Conservation (phyloP, 2,888 invertebrate genomes). For the Hemithea aestivaria region DNA sequence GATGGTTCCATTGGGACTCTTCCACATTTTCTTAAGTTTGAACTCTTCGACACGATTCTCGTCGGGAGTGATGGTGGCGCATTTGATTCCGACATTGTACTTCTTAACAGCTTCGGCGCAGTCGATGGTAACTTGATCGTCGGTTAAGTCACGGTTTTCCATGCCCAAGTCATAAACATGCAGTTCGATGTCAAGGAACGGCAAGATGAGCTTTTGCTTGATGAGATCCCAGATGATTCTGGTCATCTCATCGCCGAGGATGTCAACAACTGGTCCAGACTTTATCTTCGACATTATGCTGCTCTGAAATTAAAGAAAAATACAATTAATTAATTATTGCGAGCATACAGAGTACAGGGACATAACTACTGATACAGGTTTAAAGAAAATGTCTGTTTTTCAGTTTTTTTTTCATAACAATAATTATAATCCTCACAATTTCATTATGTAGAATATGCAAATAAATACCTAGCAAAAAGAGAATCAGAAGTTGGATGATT, state of each 20-base stretch:
- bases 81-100: constrained; percentile 99
- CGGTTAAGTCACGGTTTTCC: constrained; percentile 94
- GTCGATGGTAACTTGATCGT: constrained; percentile 97
- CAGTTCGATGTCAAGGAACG: constrained; percentile 96
- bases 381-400: too few relatives aligned
- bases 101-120: constrained; percentile 98
- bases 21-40: constrained; percentile 94
- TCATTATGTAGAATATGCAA: too few relatives aligned
- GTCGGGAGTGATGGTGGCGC: constrained; percentile 99
- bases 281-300: constrained; percentile 82
- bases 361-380: too few relatives aligned
- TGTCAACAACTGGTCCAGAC: constrained; percentile 93
- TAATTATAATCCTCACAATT: too few relatives aligned
- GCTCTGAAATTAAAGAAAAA: constrained; percentile 32
- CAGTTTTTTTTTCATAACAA: too few relatives aligned
- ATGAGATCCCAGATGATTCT: constrained; percentile 99
- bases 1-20: constrained; percentile 93
- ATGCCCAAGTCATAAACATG: constrained; percentile 97
- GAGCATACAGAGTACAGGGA: too few relatives aligned
- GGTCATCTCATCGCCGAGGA: constrained; percentile 97
- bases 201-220: constrained; percentile 97
- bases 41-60: constrained; percentile 96
- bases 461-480: too few relatives aligned
- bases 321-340: background rate
- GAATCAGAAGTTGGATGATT: too few relatives aligned